Evolutionary conservation across 2,113 vertebrate species (phyloP).

Genomic region (Istiophorus platypterus): DNA sequence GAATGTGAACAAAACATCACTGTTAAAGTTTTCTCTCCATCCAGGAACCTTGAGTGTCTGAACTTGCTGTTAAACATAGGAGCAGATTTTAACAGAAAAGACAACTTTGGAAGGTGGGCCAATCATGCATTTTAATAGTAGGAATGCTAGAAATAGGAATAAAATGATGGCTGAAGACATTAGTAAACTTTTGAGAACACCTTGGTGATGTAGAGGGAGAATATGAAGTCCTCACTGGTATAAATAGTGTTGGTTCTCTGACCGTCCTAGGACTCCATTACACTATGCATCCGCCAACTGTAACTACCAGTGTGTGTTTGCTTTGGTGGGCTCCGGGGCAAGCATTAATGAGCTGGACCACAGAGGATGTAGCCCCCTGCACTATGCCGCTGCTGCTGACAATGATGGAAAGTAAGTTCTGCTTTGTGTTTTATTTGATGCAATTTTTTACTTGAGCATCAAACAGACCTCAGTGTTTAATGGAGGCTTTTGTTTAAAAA

Average conservation of each 20-base stretch:
- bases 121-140: background rate
- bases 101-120: conserved; percentile 94
- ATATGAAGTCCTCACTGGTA: background rate
- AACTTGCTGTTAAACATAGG: conserved; percentile 96
- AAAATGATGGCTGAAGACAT: background rate
- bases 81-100: conserved; percentile 97
- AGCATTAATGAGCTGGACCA: conserved; percentile 96
- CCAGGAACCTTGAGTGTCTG: conserved; percentile 97
- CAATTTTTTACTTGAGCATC: background rate
- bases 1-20: background rate
- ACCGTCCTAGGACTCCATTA: conserved; percentile 88
- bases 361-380: conserved; percentile 94
- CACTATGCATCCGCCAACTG: conserved; percentile 99
- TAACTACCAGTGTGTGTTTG: conserved; percentile 99
- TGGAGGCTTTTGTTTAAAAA: background rate
- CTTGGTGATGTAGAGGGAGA: background rate
- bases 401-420: conserved; percentile 93
- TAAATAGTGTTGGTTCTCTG: conserved; percentile 6
- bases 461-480: background rate
- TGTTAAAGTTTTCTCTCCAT: conserved; percentile 14
- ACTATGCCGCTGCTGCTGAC: conserved; percentile 96
- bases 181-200: background rate
- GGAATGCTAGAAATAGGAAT: background rate
- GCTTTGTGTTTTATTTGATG: background rate
- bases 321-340: conserved; percentile 96